These are phyloP conservation scores for Ibycter americanus DNA, from an alignment of 2,797 vertebrate genomes.

Conservation along the genomic window DNA sequence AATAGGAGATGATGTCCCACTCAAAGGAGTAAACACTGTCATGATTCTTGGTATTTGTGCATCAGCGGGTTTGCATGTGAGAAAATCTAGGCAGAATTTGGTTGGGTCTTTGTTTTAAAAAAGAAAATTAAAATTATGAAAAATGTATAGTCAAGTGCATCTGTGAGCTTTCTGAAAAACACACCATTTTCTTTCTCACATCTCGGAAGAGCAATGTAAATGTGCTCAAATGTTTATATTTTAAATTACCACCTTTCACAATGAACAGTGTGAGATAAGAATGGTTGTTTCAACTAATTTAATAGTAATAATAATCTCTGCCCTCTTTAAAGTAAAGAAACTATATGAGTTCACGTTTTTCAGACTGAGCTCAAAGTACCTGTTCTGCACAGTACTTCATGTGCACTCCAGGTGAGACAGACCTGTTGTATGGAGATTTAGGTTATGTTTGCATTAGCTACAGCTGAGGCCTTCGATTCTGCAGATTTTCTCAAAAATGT, in stretches of 20 bases:
- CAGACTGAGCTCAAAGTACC: not conserved
- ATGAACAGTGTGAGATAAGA: not conserved
- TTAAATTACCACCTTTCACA: conserved; percentile 2
- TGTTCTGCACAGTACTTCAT: not conserved
- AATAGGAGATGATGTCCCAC: not conserved
- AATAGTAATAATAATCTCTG: not conserved
- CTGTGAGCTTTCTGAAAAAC: not conserved
- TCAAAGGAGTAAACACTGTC: not conserved
- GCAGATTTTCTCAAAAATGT: not conserved
- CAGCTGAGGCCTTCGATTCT: too few relatives aligned
- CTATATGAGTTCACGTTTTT: not conserved
- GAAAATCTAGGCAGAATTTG: not conserved
- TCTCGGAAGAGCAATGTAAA: not conserved
- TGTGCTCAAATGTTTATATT: not conserved
- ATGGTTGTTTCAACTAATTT: not conserved
- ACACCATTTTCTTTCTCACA: not conserved
- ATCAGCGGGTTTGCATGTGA: not conserved
- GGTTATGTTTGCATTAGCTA: not conserved
- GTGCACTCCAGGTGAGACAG: not conserved
- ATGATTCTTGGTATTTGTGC: not conserved
- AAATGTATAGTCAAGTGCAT: not conserved
- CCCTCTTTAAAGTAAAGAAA: not conserved
- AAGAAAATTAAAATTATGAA: not conserved
- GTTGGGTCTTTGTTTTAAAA: not conserved
- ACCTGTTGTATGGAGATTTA: not conserved